A percentile compares a stretch with the other conserved stretches of the same genome.
These are phyloP conservation scores for Oceanodroma leucorhoa DNA, from an alignment of 2,797 vertebrate species.

Conservation along the genomic window DNA sequence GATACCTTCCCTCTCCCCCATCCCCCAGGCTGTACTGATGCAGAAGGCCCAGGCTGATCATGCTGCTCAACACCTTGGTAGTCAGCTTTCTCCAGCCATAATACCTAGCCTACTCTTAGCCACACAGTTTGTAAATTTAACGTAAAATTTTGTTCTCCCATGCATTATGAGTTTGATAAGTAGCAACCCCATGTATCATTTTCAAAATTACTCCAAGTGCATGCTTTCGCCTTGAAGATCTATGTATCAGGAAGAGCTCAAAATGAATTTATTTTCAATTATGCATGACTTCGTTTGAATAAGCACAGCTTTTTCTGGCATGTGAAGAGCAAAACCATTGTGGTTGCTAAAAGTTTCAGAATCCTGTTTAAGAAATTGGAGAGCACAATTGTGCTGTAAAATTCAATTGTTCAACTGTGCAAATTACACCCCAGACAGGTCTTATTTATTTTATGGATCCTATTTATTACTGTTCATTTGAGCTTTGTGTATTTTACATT, in stretches of 20 bases:
- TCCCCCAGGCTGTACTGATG: neutral
- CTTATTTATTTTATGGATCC: constrained; percentile 67
- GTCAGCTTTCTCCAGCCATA: neutral
- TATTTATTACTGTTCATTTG: constrained; percentile 66
- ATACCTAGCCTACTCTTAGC: neutral
- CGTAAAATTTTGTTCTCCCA: neutral
- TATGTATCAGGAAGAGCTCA: neutral
- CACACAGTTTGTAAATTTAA: neutral
- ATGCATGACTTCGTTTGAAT: neutral
- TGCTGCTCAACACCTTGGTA: neutral
- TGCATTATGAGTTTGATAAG: neutral
- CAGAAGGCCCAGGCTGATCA: neutral
- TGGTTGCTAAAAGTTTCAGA: constrained; percentile 17
- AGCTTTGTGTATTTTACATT: constrained; percentile 49
- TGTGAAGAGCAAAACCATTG: neutral
- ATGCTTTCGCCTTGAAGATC: neutral
- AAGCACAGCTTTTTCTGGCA: neutral
- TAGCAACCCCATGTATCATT: neutral
- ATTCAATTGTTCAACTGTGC: constrained; percentile 48
- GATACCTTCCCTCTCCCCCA: neutral
- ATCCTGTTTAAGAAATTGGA: constrained; percentile 16
- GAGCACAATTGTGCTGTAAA: constrained; percentile 33
- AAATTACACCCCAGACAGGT: constrained; percentile 59
- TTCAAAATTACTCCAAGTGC: neutral
- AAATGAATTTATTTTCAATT: neutral